Evolutionary conservation across 2,888 invertebrate genomes (phyloP), one percentile per base, ranked within the genome.

Genomic region (Melieria omissa): DNA sequence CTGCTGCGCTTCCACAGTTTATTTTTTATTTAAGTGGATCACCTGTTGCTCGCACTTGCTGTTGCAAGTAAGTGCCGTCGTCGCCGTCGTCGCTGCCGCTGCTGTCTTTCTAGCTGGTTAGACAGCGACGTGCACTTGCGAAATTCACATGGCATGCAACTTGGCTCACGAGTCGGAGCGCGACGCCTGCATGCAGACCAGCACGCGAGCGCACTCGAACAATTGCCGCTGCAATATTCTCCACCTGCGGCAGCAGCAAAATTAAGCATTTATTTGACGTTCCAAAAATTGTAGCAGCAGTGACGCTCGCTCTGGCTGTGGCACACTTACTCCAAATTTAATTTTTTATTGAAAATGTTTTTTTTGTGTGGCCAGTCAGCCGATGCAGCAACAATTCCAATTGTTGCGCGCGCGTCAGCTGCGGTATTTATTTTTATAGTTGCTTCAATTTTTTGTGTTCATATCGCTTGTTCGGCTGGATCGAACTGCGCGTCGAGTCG

Each of bases 191-290:
- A 29, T 29, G 29, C 29, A 3, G 29, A 3, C 29, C 29, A 29
- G 29, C 29, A 29, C 29, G 29, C 29, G 29, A 29, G 29, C 29
- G 29, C 29, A 29, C 29, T 29, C 29, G 2, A 29, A 29, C 29
- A 29, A 29, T 29, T 29, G 29, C 29, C 29, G 8, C 52, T 64
- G 64, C 41, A 64, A 41, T 64, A 46, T 49, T 64, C 6, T 64
- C 52, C 49, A 41, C 45, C 46, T 64, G 65, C 52, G 74, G 75
- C 78, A 77, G 79, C 29, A 3, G 29, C 29, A 29, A 81, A 81
- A 82, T 82, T 82, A 82, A 81, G 79, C 82, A 81, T 78, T 82
- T 81, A 52, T 52, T 78, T 82, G 79, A 79, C 29, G 29, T 77
- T 77, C 70, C 73, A 79, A 79, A 81, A 80, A 73, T 67, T 65